phyloP scores from a whole-genome alignment of 2,888 invertebrate genomes.

The Lasioglossum vierecki region DNA sequence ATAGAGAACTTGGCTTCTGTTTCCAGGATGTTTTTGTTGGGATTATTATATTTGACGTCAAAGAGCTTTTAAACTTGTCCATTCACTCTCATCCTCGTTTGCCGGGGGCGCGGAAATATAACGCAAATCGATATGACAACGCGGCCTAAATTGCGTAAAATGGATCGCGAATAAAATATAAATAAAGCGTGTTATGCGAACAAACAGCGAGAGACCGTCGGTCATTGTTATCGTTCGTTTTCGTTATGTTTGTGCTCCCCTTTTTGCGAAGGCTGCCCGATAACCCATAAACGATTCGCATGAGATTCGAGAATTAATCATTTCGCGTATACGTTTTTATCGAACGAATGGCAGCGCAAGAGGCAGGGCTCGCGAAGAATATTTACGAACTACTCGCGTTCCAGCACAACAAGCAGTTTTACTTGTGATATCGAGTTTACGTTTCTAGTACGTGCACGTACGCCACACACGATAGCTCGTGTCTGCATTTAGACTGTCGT shows the following conservation, averaged over 20 bases:
- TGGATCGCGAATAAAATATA: conserved; percentile 21
- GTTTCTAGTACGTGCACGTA: not conserved
- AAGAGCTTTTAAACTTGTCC: conserved; percentile 26
- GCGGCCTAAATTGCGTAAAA: not conserved
- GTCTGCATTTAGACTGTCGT: not conserved
- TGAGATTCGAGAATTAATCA: conserved; percentile 35
- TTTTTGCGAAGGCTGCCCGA: not conserved
- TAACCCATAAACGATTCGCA: conserved; percentile 15
- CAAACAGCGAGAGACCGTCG: not conserved
- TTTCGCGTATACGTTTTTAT: conserved; percentile 16
- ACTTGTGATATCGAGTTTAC: not conserved
- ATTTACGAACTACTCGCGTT: not conserved
- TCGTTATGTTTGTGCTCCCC: not conserved
- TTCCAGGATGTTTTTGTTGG: no score
- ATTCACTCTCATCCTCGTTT: conserved; percentile 2
- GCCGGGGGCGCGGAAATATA: not conserved
- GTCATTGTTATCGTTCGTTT: not conserved
- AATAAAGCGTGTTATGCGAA: not conserved
- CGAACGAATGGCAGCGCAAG: not conserved
- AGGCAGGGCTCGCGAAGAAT: not conserved
- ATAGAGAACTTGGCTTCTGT: no score
- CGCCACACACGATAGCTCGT: not conserved
- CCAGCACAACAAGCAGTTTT: not conserved
- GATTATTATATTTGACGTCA: not conserved
- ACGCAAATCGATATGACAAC: not conserved